Conservation (phyloP, 2,797 vertebrate species). For the Micropoecilia bifurca region DNA sequence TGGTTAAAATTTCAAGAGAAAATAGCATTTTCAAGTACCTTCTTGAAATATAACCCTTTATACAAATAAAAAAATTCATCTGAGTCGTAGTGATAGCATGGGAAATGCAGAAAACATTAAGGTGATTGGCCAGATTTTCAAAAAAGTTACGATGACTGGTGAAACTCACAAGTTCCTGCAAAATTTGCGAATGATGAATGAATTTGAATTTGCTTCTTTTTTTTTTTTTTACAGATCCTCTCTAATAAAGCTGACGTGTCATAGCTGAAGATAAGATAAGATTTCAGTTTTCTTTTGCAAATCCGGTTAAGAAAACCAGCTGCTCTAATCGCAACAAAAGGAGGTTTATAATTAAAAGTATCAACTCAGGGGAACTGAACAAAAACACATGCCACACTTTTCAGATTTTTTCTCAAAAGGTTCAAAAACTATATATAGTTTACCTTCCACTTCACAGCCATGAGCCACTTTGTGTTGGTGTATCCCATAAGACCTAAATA, state of each 20-base stretch:
- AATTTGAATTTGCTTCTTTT: too few relatives aligned
- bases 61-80: too few relatives aligned
- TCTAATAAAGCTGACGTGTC: not conserved
- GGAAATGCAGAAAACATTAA: too few relatives aligned
- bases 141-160: too few relatives aligned
- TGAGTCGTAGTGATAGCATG: too few relatives aligned
- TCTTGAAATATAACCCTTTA: too few relatives aligned
- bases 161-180: too few relatives aligned
- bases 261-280: too few relatives aligned
- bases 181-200: too few relatives aligned
- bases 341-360: not conserved
- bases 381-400: not conserved
- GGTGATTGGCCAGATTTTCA: too few relatives aligned
- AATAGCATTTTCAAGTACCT: too few relatives aligned
- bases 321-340: not conserved
- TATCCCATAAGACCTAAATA: not conserved
- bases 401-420: not conserved
- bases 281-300: not conserved
- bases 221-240: not conserved
- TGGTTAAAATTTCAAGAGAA: too few relatives aligned
- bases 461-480: not conserved
- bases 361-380: not conserved
- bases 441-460: not conserved
- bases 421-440: not conserved
- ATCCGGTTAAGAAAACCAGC: not conserved